Conservation (phyloP, 2,797 vertebrate species). For the Enteromius mattozi region DNA sequence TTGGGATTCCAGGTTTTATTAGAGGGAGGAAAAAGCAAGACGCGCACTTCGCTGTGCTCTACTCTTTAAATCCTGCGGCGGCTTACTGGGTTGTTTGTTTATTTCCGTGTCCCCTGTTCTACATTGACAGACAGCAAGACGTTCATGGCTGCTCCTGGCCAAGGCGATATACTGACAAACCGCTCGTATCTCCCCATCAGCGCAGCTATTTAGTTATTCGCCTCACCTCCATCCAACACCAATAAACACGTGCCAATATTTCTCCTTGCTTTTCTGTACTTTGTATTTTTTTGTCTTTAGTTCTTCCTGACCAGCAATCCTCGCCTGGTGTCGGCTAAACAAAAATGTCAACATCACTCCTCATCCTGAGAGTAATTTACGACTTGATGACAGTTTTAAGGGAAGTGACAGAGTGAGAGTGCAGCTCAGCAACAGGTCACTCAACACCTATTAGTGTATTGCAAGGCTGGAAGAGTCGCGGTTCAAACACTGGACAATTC, state of each 20-base stretch:
- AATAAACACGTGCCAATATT: slow-evolving; percentile 66
- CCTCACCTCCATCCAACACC: slow-evolving; percentile 63
- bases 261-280: slow-evolving; percentile 56
- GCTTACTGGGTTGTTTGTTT: slow-evolving; percentile 49
- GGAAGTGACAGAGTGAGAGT: slow-evolving; percentile 74
- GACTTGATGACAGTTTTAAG: slow-evolving; percentile 81
- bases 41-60: slow-evolving; percentile 8
- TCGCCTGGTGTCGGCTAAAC: slow-evolving; percentile 67
- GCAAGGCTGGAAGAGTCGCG: slow-evolving; percentile 52
- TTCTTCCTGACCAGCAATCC: slow-evolving; percentile 56
- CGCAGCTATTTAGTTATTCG: slow-evolving; percentile 68
- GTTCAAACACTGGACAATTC: slow-evolving; percentile 59
- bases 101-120: slow-evolving; percentile 52
- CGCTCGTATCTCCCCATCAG: slow-evolving; percentile 65
- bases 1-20: slow-evolving; percentile 34
- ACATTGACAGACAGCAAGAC: slow-evolving; percentile 53
- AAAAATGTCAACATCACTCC: slow-evolving; percentile 72
- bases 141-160: slow-evolving; percentile 48
- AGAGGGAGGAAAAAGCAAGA: slow-evolving; percentile 25
- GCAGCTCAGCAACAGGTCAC: slow-evolving; percentile 76
- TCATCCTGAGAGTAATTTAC: slow-evolving; percentile 77
- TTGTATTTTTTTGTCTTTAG: slow-evolving; percentile 50
- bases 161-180: slow-evolving; percentile 69
- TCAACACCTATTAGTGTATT: slow-evolving; percentile 67
- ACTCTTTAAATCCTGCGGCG: slow-evolving; percentile 37